Percentiles rank a stretch among this genome's conserved stretches.
These are phyloP conservation scores for Syrmaticus mikado DNA, from an alignment of 2,113 vertebrate species.

Conservation along the genomic window DNA sequence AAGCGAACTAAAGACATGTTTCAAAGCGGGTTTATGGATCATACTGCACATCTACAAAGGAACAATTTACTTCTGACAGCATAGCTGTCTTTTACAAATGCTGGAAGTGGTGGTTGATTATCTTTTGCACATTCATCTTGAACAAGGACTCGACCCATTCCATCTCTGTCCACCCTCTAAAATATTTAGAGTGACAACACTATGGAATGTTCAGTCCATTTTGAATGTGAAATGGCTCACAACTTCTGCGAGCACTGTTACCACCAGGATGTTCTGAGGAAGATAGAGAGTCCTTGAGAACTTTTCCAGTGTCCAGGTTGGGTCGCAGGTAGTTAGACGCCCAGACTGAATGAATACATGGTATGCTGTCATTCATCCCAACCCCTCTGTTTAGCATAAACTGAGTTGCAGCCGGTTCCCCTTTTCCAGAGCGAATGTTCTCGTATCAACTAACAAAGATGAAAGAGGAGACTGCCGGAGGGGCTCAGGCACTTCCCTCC, in stretches of 20 bases:
- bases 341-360: not conserved
- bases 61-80: conserved; percentile 92
- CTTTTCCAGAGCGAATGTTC: not conserved
- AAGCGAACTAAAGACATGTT: not conserved
- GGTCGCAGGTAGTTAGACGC: not conserved
- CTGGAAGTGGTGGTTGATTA: conserved; percentile 97
- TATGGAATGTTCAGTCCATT: fast-evolving
- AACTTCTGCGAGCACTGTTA: not conserved
- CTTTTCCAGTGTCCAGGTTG: not conserved
- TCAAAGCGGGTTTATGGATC: not conserved
- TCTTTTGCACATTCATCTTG: conserved; percentile 99
- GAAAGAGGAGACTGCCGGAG: not conserved
- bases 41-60: not conserved
- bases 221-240: not conserved
- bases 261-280: not conserved
- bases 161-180: conserved; percentile 79
- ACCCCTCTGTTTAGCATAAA: not conserved
- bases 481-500: not conserved
- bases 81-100: conserved; percentile 98
- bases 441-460: not conserved
- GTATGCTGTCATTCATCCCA: not conserved
- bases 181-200: not conserved
- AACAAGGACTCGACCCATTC: conserved; percentile 97
- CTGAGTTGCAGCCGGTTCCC: not conserved
- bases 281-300: not conserved